A percentile compares a stretch with the other conserved stretches of the same genome.
Conservation (phyloP, 2,797 vertebrate genomes). For the Anisognathus igniventris region DNA sequence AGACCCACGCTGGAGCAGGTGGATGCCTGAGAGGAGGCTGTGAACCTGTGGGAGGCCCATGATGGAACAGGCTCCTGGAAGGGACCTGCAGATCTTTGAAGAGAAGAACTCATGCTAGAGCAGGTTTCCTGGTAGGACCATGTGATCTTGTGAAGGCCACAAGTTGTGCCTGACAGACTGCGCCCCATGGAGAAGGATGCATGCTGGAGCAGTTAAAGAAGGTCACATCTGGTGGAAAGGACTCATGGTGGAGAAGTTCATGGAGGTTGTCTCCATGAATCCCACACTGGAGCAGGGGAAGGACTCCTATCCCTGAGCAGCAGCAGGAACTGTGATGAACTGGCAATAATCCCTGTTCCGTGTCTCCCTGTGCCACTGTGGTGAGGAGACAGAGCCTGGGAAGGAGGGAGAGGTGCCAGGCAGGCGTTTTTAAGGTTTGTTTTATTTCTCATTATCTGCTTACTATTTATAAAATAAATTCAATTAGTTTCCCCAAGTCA, state of each 20-base stretch:
- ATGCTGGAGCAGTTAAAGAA: not conserved
- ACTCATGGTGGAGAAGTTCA: not conserved
- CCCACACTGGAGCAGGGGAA: too few relatives aligned
- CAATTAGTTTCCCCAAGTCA: not conserved
- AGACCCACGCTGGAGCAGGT: accelerated
- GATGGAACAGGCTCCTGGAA: not conserved
- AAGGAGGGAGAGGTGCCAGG: not conserved
- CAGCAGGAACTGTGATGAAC: not conserved
- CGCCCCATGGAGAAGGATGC: not conserved
- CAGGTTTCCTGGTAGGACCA: not conserved
- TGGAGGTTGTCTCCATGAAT: not conserved
- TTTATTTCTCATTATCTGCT: not conserved
- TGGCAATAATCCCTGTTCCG: not conserved
- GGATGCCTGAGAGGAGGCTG: not conserved
- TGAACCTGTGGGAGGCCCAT: not conserved
- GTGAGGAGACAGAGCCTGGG: not conserved
- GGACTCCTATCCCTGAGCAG: not conserved
- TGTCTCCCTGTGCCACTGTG: accelerated
- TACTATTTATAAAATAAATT: not conserved
- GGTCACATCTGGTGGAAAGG: not conserved
- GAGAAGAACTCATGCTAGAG: not conserved
- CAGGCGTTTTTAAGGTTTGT: not conserved
- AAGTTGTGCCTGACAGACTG: not conserved
- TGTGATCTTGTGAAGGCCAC: not conserved
- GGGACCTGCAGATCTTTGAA: not conserved